Conservation (phyloP, 1,140 invertebrate species). For the Drosophila sp. region DNA sequence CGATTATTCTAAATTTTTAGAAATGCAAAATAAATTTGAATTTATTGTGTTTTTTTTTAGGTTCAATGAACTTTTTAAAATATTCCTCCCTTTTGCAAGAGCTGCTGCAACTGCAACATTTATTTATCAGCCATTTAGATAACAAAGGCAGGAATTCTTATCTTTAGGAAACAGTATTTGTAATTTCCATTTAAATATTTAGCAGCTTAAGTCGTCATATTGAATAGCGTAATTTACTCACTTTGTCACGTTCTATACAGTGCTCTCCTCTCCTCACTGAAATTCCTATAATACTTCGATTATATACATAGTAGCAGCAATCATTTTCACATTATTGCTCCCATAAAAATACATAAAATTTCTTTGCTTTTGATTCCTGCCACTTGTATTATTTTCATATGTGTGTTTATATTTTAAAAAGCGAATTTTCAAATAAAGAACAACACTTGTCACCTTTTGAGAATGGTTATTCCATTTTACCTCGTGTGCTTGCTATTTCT, state of each 20-base stretch:
- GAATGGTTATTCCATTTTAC: no score
- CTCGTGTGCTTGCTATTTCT: no score
- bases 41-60: neutral
- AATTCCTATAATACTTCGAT: no score
- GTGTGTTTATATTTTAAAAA: no score
- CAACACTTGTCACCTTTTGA: no score
- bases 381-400: no score
- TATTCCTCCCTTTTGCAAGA: neutral
- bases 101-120: neutral
- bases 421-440: no score
- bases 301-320: no score
- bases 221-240: neutral
- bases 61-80: conserved; percentile 3
- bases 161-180: neutral
- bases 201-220: neutral
- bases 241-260: neutral
- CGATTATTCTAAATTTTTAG: neutral
- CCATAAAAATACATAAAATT: no score
- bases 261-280: neutral
- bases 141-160: neutral
- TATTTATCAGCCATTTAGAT: neutral
- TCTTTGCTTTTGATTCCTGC: no score
- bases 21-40: neutral
- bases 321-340: no score
- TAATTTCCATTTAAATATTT: neutral